These are phyloP conservation scores for Priocnemis perturbator DNA, from an alignment of 2,888 invertebrate species.

Conservation along the genomic window DNA sequence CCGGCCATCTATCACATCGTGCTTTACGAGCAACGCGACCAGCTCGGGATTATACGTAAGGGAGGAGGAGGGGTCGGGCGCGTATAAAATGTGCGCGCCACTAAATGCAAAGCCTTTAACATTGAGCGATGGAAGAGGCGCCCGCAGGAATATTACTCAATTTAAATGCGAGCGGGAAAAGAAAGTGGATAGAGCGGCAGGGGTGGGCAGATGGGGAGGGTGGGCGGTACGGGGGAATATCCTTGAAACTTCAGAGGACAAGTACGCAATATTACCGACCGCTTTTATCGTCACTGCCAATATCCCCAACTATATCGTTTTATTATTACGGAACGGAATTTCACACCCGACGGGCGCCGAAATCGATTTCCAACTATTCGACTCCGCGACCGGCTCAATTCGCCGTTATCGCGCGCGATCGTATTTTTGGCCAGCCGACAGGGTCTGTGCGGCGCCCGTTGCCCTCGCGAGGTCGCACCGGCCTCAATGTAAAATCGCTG, in stretches of 20 bases:
- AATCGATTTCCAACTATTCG: too few species aligned
- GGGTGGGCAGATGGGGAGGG: conserved; percentile 14
- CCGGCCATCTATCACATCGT: conserved; percentile 51
- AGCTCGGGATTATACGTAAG: conserved; percentile 37
- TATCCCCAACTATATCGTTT: conserved; percentile 5
- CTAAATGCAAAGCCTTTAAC: conserved; percentile 56
- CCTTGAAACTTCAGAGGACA: conserved; percentile 43
- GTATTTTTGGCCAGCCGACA: too few species aligned
- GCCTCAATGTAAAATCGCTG: too few species aligned
- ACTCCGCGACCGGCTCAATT: too few species aligned
- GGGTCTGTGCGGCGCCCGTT: too few species aligned
- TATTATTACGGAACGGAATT: too few species aligned
- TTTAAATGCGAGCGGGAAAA: conserved; percentile 50
- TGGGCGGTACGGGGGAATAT: conserved; percentile 27
- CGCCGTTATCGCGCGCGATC: too few species aligned
- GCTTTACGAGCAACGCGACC: conserved; percentile 45
- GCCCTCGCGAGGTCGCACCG: too few species aligned
- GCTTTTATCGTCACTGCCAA: conserved; percentile 11
- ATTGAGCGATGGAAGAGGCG: conserved; percentile 44
- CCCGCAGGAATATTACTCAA: conserved; percentile 51
- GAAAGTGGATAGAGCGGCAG: conserved; percentile 31
- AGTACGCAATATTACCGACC: conserved; percentile 38
- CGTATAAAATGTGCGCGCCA: conserved; percentile 52
- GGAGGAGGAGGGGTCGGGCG: conserved; percentile 19
- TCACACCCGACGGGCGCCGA: too few species aligned